These are phyloP conservation scores for Belonocnema kinseyi DNA, from an alignment of 1,140 invertebrate species.

Conservation along the genomic window DNA sequence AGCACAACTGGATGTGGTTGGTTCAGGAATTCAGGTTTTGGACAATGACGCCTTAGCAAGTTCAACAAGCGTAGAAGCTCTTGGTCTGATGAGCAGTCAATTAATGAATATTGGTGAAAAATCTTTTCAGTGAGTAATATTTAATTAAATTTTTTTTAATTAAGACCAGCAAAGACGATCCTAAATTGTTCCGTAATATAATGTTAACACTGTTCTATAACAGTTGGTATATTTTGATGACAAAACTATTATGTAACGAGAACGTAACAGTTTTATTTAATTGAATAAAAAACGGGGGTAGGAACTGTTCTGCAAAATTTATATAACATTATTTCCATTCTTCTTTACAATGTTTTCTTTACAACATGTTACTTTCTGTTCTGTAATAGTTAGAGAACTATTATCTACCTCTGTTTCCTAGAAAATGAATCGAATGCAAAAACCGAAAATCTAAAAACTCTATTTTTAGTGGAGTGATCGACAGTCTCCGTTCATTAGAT, in stretches of 20 bases:
- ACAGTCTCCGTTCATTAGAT: constrained; percentile 79
- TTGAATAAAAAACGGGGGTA: too few species aligned
- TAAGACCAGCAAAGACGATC: not conserved
- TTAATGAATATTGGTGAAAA: constrained; percentile 73
- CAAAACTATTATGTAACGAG: too few species aligned
- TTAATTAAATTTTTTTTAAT: constrained; percentile 6
- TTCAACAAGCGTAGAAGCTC: constrained; percentile 69
- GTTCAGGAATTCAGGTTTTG: constrained; percentile 75
- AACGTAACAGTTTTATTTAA: too few species aligned
- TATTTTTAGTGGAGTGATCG: constrained; percentile 73
- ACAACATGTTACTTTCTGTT: too few species aligned
- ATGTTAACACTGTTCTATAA: not conserved
- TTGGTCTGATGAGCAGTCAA: constrained; percentile 76
- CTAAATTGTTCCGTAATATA: not conserved
- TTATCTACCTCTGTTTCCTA: too few species aligned
- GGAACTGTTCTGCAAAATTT: too few species aligned
- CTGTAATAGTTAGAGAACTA: too few species aligned
- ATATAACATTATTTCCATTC: too few species aligned
- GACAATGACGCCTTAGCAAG: constrained; percentile 75
- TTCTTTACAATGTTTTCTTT: too few species aligned
- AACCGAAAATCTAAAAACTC: constrained; percentile 18
- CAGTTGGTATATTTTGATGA: too few species aligned
- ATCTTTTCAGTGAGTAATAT: constrained; percentile 73
- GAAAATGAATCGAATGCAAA: not conserved
- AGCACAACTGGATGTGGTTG: constrained; percentile 77